A percentile compares a stretch with the other conserved stretches of the same genome.
Conservation (phyloP, 2,888 invertebrate species). For the Amphipyra tragopoginis region DNA sequence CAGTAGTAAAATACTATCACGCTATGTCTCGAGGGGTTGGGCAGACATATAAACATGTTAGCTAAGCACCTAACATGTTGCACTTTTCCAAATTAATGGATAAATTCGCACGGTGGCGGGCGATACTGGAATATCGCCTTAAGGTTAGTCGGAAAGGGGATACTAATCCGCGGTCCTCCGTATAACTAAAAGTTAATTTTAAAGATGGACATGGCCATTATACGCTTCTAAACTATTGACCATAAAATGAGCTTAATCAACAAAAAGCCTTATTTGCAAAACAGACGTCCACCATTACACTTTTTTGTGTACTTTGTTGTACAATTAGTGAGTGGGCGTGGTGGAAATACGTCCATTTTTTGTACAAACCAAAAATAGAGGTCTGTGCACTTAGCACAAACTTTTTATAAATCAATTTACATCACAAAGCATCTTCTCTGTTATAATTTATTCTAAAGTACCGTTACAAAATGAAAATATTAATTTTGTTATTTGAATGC, state of each 20-base stretch:
- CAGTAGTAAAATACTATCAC: slow-evolving; percentile 47
- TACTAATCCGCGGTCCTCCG: too few relatives aligned
- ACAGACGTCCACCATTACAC: neutral
- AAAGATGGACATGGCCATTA: neutral
- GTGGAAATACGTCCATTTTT: slow-evolving; percentile 3
- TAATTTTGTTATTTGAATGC: too few relatives aligned
- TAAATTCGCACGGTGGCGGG: slow-evolving; percentile 5
- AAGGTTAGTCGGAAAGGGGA: too few relatives aligned
- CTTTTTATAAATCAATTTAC: slow-evolving; percentile 3
- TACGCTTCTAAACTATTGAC: neutral
- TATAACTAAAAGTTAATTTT: neutral
- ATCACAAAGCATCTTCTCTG: neutral
- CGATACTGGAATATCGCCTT: too few relatives aligned
- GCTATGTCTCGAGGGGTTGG: slow-evolving; percentile 14
- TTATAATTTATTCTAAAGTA: too few relatives aligned
- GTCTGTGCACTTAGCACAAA: slow-evolving; percentile 37
- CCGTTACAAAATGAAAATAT: too few relatives aligned
- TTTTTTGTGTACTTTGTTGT: slow-evolving; percentile 19
- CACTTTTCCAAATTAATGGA: slow-evolving; percentile 8
- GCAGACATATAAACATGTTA: neutral
- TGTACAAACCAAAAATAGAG: slow-evolving; percentile 1
- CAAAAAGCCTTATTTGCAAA: slow-evolving; percentile 14
- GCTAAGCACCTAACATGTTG: slow-evolving; percentile 5
- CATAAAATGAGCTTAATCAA: neutral
- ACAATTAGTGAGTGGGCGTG: slow-evolving; percentile 30